Percentiles rank a stretch among this genome's conserved stretches.
Evolutionary conservation across 2,888 invertebrate species (phyloP).

Genomic region (Cerastis rubricosa): DNA sequence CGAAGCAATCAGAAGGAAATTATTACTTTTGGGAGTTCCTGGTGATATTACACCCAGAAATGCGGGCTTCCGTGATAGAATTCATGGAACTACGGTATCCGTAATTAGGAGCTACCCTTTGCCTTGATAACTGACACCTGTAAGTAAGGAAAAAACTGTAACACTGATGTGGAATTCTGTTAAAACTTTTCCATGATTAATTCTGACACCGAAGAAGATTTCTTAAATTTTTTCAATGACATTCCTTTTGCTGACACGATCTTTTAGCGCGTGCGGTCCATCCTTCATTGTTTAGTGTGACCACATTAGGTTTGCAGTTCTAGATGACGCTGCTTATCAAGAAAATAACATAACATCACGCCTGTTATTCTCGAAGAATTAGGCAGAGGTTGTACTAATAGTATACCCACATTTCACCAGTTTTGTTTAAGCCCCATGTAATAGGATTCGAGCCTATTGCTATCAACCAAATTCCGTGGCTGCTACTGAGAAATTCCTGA

Average conservation of each 20-base stretch:
- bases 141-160: not conserved
- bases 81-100: slow-evolving; percentile 46
- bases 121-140: not conserved
- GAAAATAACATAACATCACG: not conserved
- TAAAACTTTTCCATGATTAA: not conserved
- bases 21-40: slow-evolving; percentile 32
- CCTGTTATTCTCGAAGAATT: too few relatives aligned
- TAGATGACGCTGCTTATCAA: not conserved
- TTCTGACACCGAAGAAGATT: not conserved
- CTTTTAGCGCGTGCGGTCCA: not conserved
- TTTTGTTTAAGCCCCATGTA: too few relatives aligned
- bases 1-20: slow-evolving; percentile 52
- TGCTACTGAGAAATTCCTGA: too few relatives aligned
- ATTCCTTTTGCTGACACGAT: not conserved
- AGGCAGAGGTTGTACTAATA: too few relatives aligned
- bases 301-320: not conserved
- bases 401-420: too few relatives aligned
- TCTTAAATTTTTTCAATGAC: not conserved
- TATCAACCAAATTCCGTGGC: too few relatives aligned
- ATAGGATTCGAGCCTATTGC: too few relatives aligned
- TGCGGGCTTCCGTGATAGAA: slow-evolving; percentile 55
- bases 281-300: not conserved
- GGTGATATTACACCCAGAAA: slow-evolving; percentile 45
- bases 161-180: not conserved
- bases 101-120: slow-evolving; percentile 22